phyloP scores from a whole-genome alignment of 2,797 vertebrate genomes.

The Allobates femoralis region DNA sequence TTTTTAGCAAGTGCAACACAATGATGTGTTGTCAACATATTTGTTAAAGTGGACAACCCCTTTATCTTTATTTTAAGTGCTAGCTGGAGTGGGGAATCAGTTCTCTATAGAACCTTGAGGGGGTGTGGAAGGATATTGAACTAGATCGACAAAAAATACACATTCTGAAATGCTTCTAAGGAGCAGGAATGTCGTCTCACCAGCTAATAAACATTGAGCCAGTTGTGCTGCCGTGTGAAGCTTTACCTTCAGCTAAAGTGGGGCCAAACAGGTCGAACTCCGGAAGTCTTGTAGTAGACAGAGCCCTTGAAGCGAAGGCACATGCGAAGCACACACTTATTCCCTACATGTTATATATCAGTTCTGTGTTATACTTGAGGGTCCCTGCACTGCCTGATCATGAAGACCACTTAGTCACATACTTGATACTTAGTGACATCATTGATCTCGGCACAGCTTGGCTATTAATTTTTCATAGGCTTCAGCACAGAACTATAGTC shows the following conservation, averaged over 20 bases:
- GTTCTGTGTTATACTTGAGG: not conserved
- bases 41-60: no score
- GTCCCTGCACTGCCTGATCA: not conserved
- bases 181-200: not conserved
- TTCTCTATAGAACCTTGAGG: not conserved
- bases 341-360: not conserved
- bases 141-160: not conserved
- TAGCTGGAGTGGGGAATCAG: not conserved
- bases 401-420: not conserved
- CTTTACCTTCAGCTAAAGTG: not conserved
- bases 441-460: constrained; percentile 26
- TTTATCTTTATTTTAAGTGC: no score
- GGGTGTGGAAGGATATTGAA: not conserved
- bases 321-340: not conserved
- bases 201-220: not conserved
- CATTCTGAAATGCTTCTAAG: not conserved
- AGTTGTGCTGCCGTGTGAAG: not conserved
- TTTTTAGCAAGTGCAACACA: no score
- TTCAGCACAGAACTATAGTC: constrained; percentile 15
- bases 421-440: not conserved
- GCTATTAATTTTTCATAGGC: constrained; percentile 13
- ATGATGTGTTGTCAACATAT: no score
- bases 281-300: not conserved
- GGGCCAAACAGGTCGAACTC: not conserved
- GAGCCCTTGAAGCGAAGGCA: not conserved